These are phyloP conservation scores for Chymomyza caudatula DNA, from an alignment of 2,888 invertebrate genomes.

Conservation along the genomic window DNA sequence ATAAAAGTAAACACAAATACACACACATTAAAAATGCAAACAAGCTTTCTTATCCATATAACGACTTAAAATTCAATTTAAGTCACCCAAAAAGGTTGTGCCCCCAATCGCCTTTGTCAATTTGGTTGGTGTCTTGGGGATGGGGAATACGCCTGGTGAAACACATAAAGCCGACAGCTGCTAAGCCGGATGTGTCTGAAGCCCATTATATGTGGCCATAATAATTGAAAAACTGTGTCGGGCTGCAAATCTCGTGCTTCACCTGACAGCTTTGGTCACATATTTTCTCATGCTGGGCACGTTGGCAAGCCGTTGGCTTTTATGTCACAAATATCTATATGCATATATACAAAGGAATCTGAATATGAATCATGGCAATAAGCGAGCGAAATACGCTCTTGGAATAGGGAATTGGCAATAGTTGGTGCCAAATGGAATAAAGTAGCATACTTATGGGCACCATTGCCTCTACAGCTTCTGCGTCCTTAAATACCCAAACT, in stretches of 20 bases:
- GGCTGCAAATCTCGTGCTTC: constrained; percentile 24
- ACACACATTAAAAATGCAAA: constrained; percentile 42
- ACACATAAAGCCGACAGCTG: constrained; percentile 3
- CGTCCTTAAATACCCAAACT: not conserved
- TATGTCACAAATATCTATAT: constrained; percentile 1
- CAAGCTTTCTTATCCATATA: constrained; percentile 36
- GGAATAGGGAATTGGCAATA: not conserved
- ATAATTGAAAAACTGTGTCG: constrained; percentile 9
- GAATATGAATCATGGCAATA: constrained; percentile 44
- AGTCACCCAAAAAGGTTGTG: not conserved
- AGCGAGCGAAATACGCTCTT: not conserved
- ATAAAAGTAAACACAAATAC: constrained; percentile 4
- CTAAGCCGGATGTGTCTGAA: not conserved
- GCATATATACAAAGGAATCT: constrained; percentile 39
- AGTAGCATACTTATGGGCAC: too few relatives aligned
- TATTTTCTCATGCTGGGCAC: constrained; percentile 61
- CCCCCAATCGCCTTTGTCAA: not conserved
- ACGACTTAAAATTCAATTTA: constrained; percentile 61
- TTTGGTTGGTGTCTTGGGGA: not conserved
- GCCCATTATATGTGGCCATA: not conserved
- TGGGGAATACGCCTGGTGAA: not conserved
- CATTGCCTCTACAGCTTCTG: not conserved
- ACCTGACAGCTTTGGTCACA: constrained; percentile 25
- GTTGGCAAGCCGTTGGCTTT: constrained; percentile 34
- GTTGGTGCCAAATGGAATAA: not conserved